phyloP scores from a whole-genome alignment of 2,888 invertebrate genomes.

The Diabrotica balteata region DNA sequence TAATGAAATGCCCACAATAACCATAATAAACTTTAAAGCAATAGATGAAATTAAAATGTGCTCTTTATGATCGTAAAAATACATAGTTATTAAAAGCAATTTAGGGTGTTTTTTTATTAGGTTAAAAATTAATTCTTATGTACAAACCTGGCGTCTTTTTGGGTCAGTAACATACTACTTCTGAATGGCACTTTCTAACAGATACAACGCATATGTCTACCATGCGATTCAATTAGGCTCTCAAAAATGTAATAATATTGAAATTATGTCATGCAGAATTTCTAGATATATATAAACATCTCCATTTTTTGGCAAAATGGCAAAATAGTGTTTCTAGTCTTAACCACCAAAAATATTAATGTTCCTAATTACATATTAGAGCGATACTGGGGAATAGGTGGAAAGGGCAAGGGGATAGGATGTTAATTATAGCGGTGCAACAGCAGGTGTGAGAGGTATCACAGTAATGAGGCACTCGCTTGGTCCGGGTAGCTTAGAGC shows the following conservation, averaged over 20 bases:
- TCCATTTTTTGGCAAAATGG: constrained; percentile 33
- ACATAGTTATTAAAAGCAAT: constrained; percentile 7
- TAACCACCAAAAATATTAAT: constrained; percentile 44
- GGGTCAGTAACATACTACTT: constrained; percentile 61
- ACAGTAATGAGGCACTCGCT: constrained; percentile 62
- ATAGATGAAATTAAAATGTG: neutral
- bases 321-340: constrained; percentile 40
- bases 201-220: constrained; percentile 59
- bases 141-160: constrained; percentile 55
- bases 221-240: constrained; percentile 59
- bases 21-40: neutral
- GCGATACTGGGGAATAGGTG: constrained; percentile 32
- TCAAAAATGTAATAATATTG: constrained; percentile 41
- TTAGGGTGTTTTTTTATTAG: neutral
- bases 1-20: constrained; percentile 5
- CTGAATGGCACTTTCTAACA: constrained; percentile 60
- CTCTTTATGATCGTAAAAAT: neutral
- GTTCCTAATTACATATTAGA: constrained; percentile 26
- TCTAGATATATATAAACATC: constrained; percentile 32
- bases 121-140: constrained; percentile 19
- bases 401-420: constrained; percentile 36
- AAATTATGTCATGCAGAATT: constrained; percentile 40
- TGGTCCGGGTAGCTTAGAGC: constrained; percentile 55
- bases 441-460: constrained; percentile 58
- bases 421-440: constrained; percentile 50